A percentile compares a stretch with the other conserved stretches of the same genome.
These are phyloP conservation scores for Tachystola acroxantha DNA, from an alignment of 2,888 invertebrate species.

Conservation along the genomic window DNA sequence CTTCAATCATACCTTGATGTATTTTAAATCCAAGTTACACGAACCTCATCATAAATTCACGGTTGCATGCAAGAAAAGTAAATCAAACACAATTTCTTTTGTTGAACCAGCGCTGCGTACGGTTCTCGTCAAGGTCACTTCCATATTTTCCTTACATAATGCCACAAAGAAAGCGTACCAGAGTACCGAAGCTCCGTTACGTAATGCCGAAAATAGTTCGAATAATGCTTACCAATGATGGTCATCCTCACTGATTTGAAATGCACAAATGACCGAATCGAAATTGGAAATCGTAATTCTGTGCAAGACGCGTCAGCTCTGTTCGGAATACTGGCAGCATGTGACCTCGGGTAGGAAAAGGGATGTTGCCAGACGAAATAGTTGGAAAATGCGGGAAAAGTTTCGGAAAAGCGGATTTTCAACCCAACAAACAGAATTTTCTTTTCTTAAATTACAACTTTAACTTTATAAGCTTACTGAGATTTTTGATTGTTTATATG, in stretches of 20 bases:
- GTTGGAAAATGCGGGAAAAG: not conserved
- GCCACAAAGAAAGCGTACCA: conserved; percentile 10
- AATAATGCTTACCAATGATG: conserved; percentile 49
- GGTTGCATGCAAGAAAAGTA: conserved; percentile 3
- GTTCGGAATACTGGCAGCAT: conserved; percentile 44
- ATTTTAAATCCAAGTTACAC: too few relatives aligned
- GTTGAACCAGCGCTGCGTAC: conserved; percentile 3
- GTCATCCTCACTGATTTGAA: conserved; percentile 43
- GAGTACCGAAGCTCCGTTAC: too few relatives aligned
- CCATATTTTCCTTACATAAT: conserved; percentile 37
- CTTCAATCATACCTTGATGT: too few relatives aligned
- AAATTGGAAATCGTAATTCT: conserved; percentile 17
- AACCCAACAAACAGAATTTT: too few relatives aligned
- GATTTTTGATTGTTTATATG: too few relatives aligned
- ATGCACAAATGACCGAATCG: conserved; percentile 21
- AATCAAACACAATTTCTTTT: conserved; percentile 5
- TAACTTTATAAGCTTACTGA: too few relatives aligned
- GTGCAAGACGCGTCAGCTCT: conserved; percentile 42
- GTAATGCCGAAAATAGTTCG: conserved; percentile 1
- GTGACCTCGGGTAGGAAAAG: conserved; percentile 56
- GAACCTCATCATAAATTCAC: conserved; percentile 3
- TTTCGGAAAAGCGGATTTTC: too few relatives aligned
- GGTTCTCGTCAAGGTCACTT: conserved; percentile 27
- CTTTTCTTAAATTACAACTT: too few relatives aligned
- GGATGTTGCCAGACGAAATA: not conserved